A percentile compares a stretch with the other conserved stretches of the same genome.
phyloP scores from a whole-genome alignment of 30 jellyfish, hydroid and myxozoan species.

The Rhopilema esculentum region DNA sequence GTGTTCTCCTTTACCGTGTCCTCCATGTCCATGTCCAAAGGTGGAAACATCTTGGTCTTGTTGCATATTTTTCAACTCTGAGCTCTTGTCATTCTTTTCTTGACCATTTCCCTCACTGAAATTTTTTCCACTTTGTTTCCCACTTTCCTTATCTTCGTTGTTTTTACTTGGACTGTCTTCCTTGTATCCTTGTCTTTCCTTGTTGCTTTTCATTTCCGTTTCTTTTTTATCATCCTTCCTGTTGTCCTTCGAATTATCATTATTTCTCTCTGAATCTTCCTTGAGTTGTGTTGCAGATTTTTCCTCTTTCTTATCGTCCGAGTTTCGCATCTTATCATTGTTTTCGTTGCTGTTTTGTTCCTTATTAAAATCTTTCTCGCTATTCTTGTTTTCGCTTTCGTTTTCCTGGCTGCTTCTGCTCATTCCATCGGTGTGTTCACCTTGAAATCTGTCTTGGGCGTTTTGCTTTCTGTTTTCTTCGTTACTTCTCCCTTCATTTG shows the following conservation, averaged over 20 bases:
- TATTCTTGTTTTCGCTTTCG: neutral
- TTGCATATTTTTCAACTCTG: conserved; percentile 3
- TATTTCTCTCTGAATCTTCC: no score
- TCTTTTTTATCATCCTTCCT: neutral
- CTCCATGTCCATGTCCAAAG: conserved; percentile 55
- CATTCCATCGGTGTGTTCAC: neutral
- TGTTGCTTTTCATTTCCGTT: neutral
- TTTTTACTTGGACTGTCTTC: neutral
- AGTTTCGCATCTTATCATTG: neutral
- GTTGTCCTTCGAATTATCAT: no score
- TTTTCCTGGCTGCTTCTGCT: neutral
- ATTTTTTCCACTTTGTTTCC: conserved; percentile 9
- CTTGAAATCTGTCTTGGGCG: neutral
- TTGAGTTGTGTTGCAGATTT: neutral
- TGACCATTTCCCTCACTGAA: neutral
- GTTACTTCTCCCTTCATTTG: neutral
- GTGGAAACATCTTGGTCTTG: conserved; percentile 12
- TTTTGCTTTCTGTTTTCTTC: neutral
- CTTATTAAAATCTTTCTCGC: neutral
- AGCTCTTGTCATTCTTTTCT: neutral
- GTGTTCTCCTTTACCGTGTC: conserved; percentile 42
- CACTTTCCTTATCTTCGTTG: neutral
- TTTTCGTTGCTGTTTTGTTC: neutral
- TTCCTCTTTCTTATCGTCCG: neutral
- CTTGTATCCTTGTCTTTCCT: neutral